Evolutionary conservation across 2,113 vertebrate species (phyloP).

Genomic region (Osmerus eperlanus): DNA sequence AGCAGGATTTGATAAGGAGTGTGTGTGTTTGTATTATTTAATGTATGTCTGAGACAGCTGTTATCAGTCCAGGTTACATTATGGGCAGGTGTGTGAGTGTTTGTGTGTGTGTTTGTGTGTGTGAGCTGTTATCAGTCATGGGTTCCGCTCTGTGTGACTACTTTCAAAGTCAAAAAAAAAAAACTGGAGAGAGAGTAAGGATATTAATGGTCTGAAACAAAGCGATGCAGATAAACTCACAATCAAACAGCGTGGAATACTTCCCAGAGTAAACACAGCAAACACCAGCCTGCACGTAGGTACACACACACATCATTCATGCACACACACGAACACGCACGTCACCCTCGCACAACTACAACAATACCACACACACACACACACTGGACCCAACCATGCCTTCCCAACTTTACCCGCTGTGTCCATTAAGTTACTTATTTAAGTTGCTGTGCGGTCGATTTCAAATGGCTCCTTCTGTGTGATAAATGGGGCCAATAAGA

Average conservation of each 20-base stretch:
- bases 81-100: not conserved
- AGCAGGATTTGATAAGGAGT: conserved; percentile 32
- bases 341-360: not conserved
- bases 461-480: conserved; percentile 54
- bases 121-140: conserved; percentile 36
- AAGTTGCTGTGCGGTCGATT: conserved; percentile 52
- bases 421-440: conserved; percentile 50
- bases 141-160: not conserved
- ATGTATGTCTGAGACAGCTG: conserved; percentile 23
- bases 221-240: no score
- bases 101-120: not conserved
- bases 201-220: conserved; percentile 27
- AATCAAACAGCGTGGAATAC: no score
- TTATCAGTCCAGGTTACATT: conserved; percentile 28
- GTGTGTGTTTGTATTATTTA: not conserved
- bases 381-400: not conserved
- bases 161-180: no score
- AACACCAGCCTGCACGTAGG: no score
- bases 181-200: conserved; percentile 25
- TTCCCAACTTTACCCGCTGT: conserved; percentile 33
- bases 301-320: no score
- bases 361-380: not conserved
- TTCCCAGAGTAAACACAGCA: not conserved
- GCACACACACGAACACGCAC: not conserved
- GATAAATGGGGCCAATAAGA: conserved; percentile 63